Evolutionary conservation across 2,113 vertebrate species (phyloP), one percentile per base, ranked within the genome.

Genomic region (Ceyx cyanopectus): DNA sequence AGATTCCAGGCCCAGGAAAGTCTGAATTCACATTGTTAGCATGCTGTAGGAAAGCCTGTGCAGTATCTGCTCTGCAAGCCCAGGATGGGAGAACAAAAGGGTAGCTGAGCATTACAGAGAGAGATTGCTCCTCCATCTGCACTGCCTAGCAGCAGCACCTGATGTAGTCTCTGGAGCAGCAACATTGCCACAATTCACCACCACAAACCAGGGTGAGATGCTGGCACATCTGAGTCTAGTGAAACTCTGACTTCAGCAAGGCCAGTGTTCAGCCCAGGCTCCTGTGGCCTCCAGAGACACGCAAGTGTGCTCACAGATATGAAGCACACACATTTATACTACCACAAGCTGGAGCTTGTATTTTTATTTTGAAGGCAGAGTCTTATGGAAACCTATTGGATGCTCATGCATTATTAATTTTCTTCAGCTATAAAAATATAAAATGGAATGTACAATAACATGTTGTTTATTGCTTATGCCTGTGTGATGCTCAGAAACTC

Each of bases 381-480:
- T 96, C 90, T 96, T 96, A 88, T 87, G 90, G 92, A 95, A 94
- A 94, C 87, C 92, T 94, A 68, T 82, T 93, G 92, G 94, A 85
- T 92, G 68, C 76, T 97, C 91, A 97, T 96, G 94, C 92, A 97
- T 97, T 97, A 97, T 97, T 97, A 96, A 98, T 94, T 94, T 94
- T 89, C 87, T 87, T 89, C 84, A 72, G 87, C 96, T 90, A 83
- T 97, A 95, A 97, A 95, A 95, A 89, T 81, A 96, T 94, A 95
- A 97, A 97, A 93, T 93, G 87, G 75, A 93, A 94, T 93, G 96
- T 97, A 97, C 93, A 92, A 96, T 94, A 97, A 92, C 89, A 95
- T 91, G 90, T 95, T 97, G 91, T 97, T 98, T 98, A 97, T 89
- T 77, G 94, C 93, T 96, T 88, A 24, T 91, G 92, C 68, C 58